Evolutionary conservation across 2,888 invertebrate species (phyloP).

Genomic region (Tricholauxania praeusta): DNA sequence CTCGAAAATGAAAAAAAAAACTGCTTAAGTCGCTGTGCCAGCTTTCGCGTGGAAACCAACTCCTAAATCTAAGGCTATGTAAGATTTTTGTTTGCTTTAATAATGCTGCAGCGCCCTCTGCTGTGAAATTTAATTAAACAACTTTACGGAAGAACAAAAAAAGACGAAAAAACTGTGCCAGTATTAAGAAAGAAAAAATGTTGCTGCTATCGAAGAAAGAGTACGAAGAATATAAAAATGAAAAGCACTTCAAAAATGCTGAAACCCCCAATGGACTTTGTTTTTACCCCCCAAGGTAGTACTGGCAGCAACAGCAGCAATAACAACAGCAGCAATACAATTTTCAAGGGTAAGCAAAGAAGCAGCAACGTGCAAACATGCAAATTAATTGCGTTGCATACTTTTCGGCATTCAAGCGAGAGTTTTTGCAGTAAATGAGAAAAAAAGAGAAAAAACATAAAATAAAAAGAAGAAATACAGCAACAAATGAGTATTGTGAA

Average conservation of each 20-base stretch:
- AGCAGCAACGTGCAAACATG: slow-evolving; percentile 13
- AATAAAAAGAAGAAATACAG: slow-evolving; percentile 27
- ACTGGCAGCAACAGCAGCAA: slow-evolving; percentile 4
- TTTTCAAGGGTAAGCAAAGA: slow-evolving; percentile 41
- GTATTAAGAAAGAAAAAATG: not conserved
- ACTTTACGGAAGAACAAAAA: not conserved
- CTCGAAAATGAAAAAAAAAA: too few species aligned
- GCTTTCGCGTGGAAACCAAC: too few species aligned
- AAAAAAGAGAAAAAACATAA: slow-evolving; percentile 45
- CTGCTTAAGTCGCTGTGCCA: too few species aligned
- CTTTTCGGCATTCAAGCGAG: slow-evolving; percentile 36
- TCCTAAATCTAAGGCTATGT: too few species aligned
- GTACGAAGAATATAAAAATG: too few species aligned
- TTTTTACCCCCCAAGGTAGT: too few species aligned
- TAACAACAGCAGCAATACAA: slow-evolving; percentile 8
- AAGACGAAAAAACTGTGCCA: slow-evolving; percentile 1
- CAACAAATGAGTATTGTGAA: not conserved
- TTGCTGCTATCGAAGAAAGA: too few species aligned
- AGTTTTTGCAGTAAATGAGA: slow-evolving; percentile 42
- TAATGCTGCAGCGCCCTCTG: not conserved
- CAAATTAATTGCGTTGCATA: slow-evolving; percentile 45
- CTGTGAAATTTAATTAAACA: slow-evolving; percentile 24
- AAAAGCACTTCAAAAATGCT: too few species aligned
- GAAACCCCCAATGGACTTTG: too few species aligned
- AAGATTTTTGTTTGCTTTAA: too few species aligned